A percentile compares a stretch with the other conserved stretches of the same genome.
Conservation (phyloP, 2,888 invertebrate species). For the Galeopsomyia nigrocyanea region DNA sequence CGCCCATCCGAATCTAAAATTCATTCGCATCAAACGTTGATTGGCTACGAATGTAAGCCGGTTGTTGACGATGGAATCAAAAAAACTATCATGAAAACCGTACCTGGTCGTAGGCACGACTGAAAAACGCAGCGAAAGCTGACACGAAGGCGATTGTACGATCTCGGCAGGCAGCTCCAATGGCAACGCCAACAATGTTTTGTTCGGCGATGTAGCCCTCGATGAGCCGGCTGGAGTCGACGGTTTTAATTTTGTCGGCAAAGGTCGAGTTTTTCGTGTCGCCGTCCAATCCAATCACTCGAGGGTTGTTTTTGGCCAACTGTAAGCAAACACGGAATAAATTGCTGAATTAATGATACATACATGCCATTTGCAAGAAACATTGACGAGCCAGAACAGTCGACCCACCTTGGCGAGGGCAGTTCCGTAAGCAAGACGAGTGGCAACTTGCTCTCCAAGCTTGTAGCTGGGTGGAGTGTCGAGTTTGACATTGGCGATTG, state of each 20-base stretch:
- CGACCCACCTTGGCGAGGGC: slow-evolving; percentile 86
- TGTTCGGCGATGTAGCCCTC: slow-evolving; percentile 99
- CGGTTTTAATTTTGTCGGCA: slow-evolving; percentile 90
- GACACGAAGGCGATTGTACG: slow-evolving; percentile 95
- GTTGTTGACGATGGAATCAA: background rate
- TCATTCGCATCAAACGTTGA: no score
- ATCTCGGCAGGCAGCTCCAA: slow-evolving; percentile 93
- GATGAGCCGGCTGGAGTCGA: slow-evolving; percentile 82
- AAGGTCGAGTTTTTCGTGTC: slow-evolving; percentile 99
- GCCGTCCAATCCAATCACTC: slow-evolving; percentile 95
- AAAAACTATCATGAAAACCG: slow-evolving; percentile 24
- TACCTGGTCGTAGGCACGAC: slow-evolving; percentile 95
- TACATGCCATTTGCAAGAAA: no score
- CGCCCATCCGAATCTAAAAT: slow-evolving; percentile 94
- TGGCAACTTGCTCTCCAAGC: slow-evolving; percentile 84
- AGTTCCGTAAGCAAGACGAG: slow-evolving; percentile 93
- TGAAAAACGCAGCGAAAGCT: slow-evolving; percentile 98
- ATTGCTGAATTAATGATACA: background rate
- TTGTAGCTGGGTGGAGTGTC: slow-evolving; percentile 88
- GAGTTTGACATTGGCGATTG: slow-evolving; percentile 80
- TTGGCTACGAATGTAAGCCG: no score
- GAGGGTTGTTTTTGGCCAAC: slow-evolving; percentile 72
- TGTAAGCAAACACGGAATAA: slow-evolving; percentile 37
- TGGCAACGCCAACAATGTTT: slow-evolving; percentile 95
- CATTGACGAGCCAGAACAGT: no score